Evolutionary conservation across 2,888 invertebrate genomes (phyloP), one percentile per base, ranked within the genome.

Genomic region (Bellardia pandia): DNA sequence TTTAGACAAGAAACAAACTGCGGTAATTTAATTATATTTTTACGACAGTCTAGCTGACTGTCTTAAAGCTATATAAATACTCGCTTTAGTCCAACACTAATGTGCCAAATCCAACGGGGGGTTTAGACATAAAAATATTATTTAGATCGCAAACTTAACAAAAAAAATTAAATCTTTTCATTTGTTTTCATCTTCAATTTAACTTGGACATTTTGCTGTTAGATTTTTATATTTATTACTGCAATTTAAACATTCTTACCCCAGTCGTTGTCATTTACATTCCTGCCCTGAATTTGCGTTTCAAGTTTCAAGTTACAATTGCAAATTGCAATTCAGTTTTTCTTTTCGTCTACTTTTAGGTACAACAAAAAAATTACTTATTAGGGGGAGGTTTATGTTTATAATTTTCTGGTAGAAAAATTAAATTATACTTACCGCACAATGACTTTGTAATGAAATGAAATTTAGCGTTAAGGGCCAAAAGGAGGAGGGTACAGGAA

Each of bases 401-500:
- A 66, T 45, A 56, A 60, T 72, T 64, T 33, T 37, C 3, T 16
- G 74, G n/a, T 72, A 33, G 42, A 76, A 81, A 84, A 84, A 84
- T 87, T 78, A 77, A 87, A 87, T 87, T 81, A 81, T 68, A 84
- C 80, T 77, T 87, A 80, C 84, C 86, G 80, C 80, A 81, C 84
- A 80, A 87, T 84, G 86, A 74, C 72, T 77, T 84, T 66, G 72
- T 81, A 87, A 87, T 87, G 86, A 84, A 84, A 86, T 80, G 76
- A 84, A 86, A 84, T 84, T 84, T 80, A 80, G 86, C 84, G 66
- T 86, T 80, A 72, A 75, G 58, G 16, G 30, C 40, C 66, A 33
- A 74, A 66, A 11, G 58, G 58, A 11, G 58, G 58, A 37, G 69
- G 62, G 40, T 62, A 13, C 13, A 62, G 6, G 48, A 81, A 75